phyloP scores from a whole-genome alignment of 2,113 vertebrate species.

The Pitta sordida region DNA sequence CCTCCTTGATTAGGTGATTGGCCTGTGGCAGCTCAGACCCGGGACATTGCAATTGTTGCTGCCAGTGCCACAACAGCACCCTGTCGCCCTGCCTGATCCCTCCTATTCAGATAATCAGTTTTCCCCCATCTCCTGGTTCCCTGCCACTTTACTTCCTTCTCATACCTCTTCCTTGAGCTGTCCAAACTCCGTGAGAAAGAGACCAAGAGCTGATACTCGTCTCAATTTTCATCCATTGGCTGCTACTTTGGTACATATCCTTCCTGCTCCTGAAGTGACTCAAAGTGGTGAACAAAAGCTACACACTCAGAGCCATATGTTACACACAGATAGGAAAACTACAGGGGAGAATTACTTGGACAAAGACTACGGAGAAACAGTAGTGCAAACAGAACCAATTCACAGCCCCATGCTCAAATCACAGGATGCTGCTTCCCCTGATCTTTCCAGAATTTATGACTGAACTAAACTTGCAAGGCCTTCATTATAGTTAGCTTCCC shows the following conservation, averaged over 20 bases:
- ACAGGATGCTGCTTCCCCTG: not conserved
- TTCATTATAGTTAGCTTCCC: not conserved
- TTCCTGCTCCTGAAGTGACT: not conserved
- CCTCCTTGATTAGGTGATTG: rapidly evolving
- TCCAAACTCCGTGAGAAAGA: not conserved
- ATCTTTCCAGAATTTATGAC: not conserved
- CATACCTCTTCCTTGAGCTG: not conserved
- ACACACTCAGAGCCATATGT: not conserved
- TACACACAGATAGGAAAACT: not conserved
- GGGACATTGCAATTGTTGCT: not conserved
- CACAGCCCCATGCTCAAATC: not conserved
- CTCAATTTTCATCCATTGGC: not conserved
- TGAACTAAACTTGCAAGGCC: not conserved
- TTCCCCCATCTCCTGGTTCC: not conserved
- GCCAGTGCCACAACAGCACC: not conserved
- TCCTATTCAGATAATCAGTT: not conserved
- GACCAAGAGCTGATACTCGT: not conserved
- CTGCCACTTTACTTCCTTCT: not conserved
- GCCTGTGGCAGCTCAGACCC: not conserved
- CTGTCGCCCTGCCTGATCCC: not conserved
- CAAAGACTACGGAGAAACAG: not conserved
- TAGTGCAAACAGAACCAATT: not conserved
- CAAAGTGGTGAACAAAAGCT: not conserved
- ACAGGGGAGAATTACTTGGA: not conserved
- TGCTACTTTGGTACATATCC: not conserved